Evolutionary conservation across 2,888 invertebrate species (phyloP).

Genomic region (Caenorhabditis afra): DNA sequence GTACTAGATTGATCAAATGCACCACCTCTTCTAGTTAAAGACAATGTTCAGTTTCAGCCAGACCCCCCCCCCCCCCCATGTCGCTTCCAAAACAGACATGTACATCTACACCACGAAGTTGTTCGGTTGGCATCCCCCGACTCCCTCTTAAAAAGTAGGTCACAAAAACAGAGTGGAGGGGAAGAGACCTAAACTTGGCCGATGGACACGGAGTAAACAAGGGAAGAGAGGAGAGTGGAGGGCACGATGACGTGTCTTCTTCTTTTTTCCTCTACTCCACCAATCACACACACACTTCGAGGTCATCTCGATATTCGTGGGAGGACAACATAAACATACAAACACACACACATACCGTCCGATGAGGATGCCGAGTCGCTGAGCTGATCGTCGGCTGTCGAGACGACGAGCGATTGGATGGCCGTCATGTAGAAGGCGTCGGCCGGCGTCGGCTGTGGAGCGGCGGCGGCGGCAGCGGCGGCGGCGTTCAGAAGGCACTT

Average conservation of each 20-base stretch:
- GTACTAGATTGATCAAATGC: no score
- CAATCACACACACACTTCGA: no score
- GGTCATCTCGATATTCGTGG: neutral
- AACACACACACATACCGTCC: conserved; percentile 28
- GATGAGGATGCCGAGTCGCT: conserved; percentile 23
- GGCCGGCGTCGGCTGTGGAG: no score
- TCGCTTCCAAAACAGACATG: neutral
- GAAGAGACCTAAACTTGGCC: conserved; percentile 1
- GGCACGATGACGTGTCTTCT: conserved; percentile 8
- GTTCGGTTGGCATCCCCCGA: neutral
- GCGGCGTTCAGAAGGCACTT: conserved; percentile 6
- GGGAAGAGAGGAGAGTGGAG: neutral
- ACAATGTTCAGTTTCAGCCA: no score
- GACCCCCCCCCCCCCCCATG: no score
- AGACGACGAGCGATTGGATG: conserved; percentile 55
- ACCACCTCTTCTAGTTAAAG: no score
- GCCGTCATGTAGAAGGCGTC: conserved; percentile 53
- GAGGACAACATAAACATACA: neutral
- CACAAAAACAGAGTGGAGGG: conserved; percentile 29
- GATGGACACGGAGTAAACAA: conserved; percentile 19
- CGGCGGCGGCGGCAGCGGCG: neutral
- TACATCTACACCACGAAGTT: neutral
- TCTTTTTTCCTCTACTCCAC: neutral
- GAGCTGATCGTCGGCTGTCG: conserved; percentile 37
- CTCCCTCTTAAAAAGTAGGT: conserved; percentile 36